Conservation (phyloP, 2,113 vertebrate species). For the Struthidea cinerea region DNA sequence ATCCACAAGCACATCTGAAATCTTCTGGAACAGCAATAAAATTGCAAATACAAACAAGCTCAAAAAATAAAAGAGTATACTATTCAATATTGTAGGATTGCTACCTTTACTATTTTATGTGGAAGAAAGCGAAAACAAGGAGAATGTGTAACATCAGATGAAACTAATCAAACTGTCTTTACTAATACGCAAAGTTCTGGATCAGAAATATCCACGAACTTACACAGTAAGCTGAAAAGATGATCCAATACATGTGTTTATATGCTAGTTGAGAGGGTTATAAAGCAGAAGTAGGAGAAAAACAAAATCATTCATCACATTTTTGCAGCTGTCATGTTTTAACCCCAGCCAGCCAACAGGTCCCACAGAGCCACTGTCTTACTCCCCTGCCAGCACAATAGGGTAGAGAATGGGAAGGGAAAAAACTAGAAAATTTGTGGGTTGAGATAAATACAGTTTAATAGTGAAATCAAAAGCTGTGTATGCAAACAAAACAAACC, state of each 20-base stretch:
- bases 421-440: neutral
- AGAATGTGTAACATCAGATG: neutral
- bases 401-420: neutral
- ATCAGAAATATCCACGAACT: neutral
- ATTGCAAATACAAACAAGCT: neutral
- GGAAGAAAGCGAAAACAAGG: neutral
- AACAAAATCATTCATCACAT: neutral
- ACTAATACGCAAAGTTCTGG: neutral
- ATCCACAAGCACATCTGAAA: neutral
- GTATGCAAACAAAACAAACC: neutral
- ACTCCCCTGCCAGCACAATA: fast-evolving
- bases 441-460: neutral
- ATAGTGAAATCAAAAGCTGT: neutral
- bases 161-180: neutral
- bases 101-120: neutral
- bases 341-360: neutral
- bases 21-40: neutral
- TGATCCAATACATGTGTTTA: neutral
- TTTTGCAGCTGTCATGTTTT: neutral
- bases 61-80: neutral
- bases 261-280: neutral
- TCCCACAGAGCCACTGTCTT: neutral
- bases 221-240: neutral
- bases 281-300: neutral
- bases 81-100: neutral